Evolutionary conservation across 2,797 vertebrate genomes (phyloP).

Genomic region (Peromyscus nudipes): DNA sequence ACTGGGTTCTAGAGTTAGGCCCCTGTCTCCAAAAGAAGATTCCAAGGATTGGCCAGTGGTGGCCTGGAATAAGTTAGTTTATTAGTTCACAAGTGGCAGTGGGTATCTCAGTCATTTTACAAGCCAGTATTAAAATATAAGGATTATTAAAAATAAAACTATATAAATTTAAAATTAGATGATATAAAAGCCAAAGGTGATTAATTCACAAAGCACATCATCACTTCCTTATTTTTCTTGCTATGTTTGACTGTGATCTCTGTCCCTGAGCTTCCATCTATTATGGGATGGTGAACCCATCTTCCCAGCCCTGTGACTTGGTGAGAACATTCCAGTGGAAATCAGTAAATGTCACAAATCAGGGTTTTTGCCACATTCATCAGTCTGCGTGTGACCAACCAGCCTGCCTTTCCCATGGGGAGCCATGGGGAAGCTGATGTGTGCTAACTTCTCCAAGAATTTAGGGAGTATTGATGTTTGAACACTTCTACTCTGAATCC

Average conservation of each 20-base stretch:
- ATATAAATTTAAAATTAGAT: constrained; percentile 5
- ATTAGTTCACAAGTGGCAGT: background rate
- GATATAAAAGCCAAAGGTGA: background rate
- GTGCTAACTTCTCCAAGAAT: background rate
- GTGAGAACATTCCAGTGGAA: constrained; percentile 32
- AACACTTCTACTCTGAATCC: constrained; percentile 58
- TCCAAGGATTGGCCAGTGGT: background rate
- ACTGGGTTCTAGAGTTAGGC: background rate
- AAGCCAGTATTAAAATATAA: constrained; percentile 33
- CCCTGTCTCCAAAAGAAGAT: background rate
- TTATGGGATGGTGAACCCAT: background rate
- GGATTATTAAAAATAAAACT: constrained; percentile 51
- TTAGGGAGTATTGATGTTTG: constrained; percentile 36
- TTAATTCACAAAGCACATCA: constrained; percentile 1
- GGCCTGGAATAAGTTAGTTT: too few species aligned
- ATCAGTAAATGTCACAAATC: constrained; percentile 52
- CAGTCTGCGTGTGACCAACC: background rate
- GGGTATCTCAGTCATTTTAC: constrained; percentile 26
- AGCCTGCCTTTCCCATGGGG: background rate
- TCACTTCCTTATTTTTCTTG: background rate
- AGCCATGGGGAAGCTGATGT: background rate
- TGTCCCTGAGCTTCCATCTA: background rate
- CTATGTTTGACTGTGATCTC: background rate
- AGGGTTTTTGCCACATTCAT: constrained; percentile 49
- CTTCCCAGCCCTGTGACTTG: background rate